phyloP scores from a whole-genome alignment of 2,888 invertebrate genomes.

The Microctonus brassicae region DNA sequence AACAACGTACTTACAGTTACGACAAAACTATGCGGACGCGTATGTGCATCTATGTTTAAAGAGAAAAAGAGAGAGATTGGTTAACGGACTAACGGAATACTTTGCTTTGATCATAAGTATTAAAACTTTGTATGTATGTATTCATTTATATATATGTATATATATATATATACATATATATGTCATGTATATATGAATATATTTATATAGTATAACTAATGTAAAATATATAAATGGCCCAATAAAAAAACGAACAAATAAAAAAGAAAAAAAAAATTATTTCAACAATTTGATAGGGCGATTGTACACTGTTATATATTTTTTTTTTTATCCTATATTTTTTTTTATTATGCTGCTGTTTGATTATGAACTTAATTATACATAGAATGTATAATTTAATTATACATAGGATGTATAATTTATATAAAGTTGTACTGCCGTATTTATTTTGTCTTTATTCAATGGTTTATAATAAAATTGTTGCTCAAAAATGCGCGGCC shows the following conservation, averaged over 20 bases:
- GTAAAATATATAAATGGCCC: neutral
- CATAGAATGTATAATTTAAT: no score
- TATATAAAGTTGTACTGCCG: neutral
- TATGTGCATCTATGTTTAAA: no score
- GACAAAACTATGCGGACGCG: constrained; percentile 44
- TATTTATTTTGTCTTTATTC: neutral
- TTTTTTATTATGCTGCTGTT: neutral
- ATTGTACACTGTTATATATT: no score
- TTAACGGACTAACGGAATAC: no score
- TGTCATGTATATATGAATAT: neutral
- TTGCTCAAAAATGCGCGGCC: constrained; percentile 3
- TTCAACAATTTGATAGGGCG: no score
- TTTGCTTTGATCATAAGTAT: no score
- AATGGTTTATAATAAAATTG: constrained; percentile 8
- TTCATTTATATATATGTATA: no score
- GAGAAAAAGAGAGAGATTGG: no score
- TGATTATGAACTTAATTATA: neutral
- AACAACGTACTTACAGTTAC: constrained; percentile 48
- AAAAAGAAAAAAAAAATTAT: neutral
- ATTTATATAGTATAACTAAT: neutral
- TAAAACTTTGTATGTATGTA: no score
- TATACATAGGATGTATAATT: no score
- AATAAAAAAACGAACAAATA: neutral
- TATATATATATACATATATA: neutral
- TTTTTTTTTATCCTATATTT: no score